A percentile compares a stretch with the other conserved stretches of the same genome.
These are phyloP conservation scores for Drosophila merina DNA, from an alignment of 2,888 invertebrate species.

Conservation along the genomic window DNA sequence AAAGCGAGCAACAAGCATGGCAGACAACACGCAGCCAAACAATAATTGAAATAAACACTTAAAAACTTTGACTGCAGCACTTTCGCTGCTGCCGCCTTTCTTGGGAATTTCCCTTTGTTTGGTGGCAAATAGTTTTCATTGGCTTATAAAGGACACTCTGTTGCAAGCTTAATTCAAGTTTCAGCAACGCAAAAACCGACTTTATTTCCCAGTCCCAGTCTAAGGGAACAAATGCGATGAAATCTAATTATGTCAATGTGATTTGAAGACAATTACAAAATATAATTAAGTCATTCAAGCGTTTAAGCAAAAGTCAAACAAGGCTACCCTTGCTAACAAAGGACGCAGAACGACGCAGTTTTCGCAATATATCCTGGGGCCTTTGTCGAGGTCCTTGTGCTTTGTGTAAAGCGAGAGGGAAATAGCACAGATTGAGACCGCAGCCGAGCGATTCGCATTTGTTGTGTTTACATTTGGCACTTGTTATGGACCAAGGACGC, in stretches of 20 bases:
- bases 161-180: constrained; percentile 67
- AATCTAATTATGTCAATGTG: constrained; percentile 56
- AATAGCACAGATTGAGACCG: constrained; percentile 1
- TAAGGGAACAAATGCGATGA: constrained; percentile 26
- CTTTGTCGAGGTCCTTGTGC: constrained; percentile 10
- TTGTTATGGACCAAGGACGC: constrained; percentile 13
- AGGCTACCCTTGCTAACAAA: constrained; percentile 19
- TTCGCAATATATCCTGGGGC: constrained; percentile 29
- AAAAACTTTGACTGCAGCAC: constrained; percentile 67
- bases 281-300: constrained; percentile 65
- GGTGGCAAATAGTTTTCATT: constrained; percentile 62
- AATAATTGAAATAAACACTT: constrained; percentile 81
- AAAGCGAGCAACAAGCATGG: constrained; percentile 36
- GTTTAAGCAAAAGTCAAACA: constrained; percentile 54
- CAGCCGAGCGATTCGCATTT: constrained; percentile 12
- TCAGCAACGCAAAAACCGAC: constrained; percentile 54
- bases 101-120: constrained; percentile 19
- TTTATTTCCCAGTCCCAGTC: constrained; percentile 12
- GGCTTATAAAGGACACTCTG: constrained; percentile 43
- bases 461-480: constrained; percentile 47
- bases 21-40: constrained; percentile 56
- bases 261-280: constrained; percentile 61
- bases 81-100: constrained; percentile 21
- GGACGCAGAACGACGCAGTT: constrained; percentile 17
- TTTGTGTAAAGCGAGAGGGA: neutral